Evolutionary conservation across 2,888 invertebrate species (phyloP), one percentile per base, ranked within the genome.

Genomic region (Drosophila ustulata): DNA sequence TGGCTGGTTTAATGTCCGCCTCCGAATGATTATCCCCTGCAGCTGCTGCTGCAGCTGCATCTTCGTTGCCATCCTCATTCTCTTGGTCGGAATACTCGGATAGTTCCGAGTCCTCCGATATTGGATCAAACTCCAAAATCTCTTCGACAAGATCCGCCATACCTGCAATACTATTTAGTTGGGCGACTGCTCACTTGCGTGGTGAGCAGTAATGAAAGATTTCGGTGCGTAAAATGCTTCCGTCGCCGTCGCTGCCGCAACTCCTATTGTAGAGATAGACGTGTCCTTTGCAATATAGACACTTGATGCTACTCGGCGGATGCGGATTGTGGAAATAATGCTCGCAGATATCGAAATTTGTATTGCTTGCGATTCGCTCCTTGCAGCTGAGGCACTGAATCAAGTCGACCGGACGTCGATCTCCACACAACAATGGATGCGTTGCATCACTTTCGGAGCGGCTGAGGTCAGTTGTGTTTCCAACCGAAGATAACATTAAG

Each of bases 391-490:
- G 61, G 62, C 92, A 92, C 37, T 80, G 82, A 39, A 90, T 55
- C 61, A 64, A 66, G 67, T 86, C 65, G n/a, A 66, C 74, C 32
- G 78, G 62, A 59, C 83, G 75, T 11, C 68, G 74, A 78, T 91
- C 91, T 46, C 71, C 71, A 43, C 90, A 82, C 43, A 92, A 75
- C 34, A 91, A 78, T 39, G 80, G 80, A 75, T 91, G 89, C 41
- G 90, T 91, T 56, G 92, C 91, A 88, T 92, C 92, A 66, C 84
- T 90, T 74, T 92, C 92, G 5, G 90, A 86, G 32, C 63, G 68
- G 37, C 77, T 90, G 39, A 55, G 55, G 11, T 63, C 57, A 39
- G 9, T 49, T 18, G 11, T n/a, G 43, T 26, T 32, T 55, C 26
- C 25, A 25, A 34, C 32, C 41, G 23, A 43, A 28, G 28, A 41